Percentiles rank a stretch among this genome's conserved stretches.
Evolutionary conservation across 2,888 invertebrate genomes (phyloP).

Genomic region (Tenthredo amoena): DNA sequence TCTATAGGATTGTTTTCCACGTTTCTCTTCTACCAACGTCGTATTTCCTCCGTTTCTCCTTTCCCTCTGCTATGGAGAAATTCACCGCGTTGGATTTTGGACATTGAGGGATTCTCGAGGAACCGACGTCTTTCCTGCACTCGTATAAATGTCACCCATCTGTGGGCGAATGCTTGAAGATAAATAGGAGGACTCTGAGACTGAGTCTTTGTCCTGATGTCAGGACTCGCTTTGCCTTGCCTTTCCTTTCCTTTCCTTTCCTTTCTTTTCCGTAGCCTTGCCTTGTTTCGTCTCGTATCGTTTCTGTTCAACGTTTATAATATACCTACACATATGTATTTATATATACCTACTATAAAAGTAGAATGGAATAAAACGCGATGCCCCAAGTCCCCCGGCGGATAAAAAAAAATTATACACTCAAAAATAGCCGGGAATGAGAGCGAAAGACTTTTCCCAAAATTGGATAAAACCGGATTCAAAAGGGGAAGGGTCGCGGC

Average conservation of each 20-base stretch:
- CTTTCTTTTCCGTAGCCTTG: background rate
- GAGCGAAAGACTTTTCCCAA: background rate
- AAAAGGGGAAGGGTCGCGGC: background rate
- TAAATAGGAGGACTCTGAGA: conserved; percentile 33
- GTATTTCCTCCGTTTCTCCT: background rate
- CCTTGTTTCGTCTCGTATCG: background rate
- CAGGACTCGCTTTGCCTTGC: background rate
- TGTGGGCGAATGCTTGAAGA: conserved; percentile 39
- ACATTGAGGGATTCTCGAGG: conserved; percentile 31
- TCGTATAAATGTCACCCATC: conserved; percentile 37
- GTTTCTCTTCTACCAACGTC: background rate
- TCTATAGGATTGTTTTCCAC: background rate
- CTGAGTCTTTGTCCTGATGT: conserved; percentile 42
- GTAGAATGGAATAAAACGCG: background rate
- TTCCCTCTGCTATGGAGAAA: background rate
- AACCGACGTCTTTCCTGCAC: background rate
- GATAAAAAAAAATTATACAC: conserved; percentile 1
- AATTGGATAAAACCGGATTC: conserved; percentile 19
- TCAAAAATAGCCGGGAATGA: background rate
- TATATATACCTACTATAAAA: background rate
- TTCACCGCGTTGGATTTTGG: conserved; percentile 1
- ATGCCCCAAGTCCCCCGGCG: background rate
- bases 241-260: background rate
- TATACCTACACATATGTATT: background rate
- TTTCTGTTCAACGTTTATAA: background rate